These are phyloP conservation scores for Platerodrilus igneus DNA, from an alignment of 2,888 invertebrate genomes.

Conservation along the genomic window DNA sequence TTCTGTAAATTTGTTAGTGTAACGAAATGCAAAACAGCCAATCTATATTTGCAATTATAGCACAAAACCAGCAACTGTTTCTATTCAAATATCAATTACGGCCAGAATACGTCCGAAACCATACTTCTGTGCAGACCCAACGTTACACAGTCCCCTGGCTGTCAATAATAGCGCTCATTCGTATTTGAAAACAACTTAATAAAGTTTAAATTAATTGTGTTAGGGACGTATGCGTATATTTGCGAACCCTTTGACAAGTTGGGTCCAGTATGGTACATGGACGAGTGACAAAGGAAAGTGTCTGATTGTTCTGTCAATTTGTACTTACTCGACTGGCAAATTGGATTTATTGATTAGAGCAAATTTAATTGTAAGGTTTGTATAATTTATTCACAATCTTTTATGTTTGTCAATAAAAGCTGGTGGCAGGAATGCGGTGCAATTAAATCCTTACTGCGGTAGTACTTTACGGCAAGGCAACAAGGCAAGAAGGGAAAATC, in stretches of 20 bases:
- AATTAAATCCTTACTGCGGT: neutral
- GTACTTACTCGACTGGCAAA: constrained; percentile 43
- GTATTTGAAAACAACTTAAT: constrained; percentile 24
- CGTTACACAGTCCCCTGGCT: constrained; percentile 13
- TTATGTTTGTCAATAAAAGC: constrained; percentile 1
- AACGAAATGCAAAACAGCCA: too few relatives aligned
- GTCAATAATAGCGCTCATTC: constrained; percentile 24
- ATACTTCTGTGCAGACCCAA: too few relatives aligned
- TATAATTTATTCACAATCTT: neutral
- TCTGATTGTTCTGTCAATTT: constrained; percentile 47
- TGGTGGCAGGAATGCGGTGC: neutral
- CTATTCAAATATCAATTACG: too few relatives aligned
- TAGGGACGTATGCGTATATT: constrained; percentile 40
- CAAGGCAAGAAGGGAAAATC: constrained; percentile 31
- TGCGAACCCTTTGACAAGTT: constrained; percentile 42
- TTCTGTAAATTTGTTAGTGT: too few relatives aligned
- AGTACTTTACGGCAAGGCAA: too few relatives aligned
- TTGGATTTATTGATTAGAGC: constrained; percentile 44
- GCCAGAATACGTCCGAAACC: too few relatives aligned
- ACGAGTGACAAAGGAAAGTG: constrained; percentile 37
- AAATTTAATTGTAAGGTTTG: constrained; percentile 12
- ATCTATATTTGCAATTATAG: too few relatives aligned
- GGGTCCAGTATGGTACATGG: constrained; percentile 33
- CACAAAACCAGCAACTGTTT: too few relatives aligned
- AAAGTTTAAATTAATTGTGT: constrained; percentile 36